These are phyloP conservation scores for Miltochrista miniata DNA, from an alignment of 2,888 invertebrate genomes.

Conservation along the genomic window DNA sequence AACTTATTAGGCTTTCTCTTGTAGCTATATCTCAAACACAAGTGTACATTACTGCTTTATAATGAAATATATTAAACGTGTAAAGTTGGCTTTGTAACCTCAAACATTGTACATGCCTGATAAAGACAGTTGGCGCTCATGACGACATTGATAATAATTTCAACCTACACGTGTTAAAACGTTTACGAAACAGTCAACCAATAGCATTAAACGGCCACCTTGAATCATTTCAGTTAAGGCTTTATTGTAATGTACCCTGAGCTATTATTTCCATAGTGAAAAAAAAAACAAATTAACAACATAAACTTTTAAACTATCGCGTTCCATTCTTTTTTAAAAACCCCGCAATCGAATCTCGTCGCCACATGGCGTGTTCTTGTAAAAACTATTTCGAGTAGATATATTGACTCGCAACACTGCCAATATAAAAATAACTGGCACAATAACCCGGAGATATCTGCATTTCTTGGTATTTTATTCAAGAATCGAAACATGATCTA, in stretches of 20 bases:
- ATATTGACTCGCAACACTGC: neutral
- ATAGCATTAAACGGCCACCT: no score
- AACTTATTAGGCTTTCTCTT: slow-evolving; percentile 18
- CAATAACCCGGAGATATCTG: neutral
- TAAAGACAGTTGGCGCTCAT: slow-evolving; percentile 19
- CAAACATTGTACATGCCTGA: slow-evolving; percentile 15
- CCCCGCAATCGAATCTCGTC: neutral
- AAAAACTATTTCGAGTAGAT: neutral
- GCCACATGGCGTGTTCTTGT: neutral
- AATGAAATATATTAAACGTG: slow-evolving; percentile 3
- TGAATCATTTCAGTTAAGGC: no score
- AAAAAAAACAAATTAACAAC: no score
- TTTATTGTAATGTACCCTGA: no score
- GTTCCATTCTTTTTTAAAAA: neutral
- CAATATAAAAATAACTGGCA: slow-evolving; percentile 1
- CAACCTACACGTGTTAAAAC: slow-evolving; percentile 1
- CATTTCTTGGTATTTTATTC: neutral
- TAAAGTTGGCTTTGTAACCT: slow-evolving; percentile 22
- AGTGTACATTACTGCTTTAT: neutral
- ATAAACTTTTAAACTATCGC: no score
- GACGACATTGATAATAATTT: slow-evolving; percentile 29
- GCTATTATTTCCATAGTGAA: no score
- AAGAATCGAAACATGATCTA: no score
- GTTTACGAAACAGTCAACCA: neutral
- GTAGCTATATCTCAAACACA: neutral